Base-by-base conservation (phyloP, 2,797 vertebrate genomes). In the Psittacula derbiana region DNA sequence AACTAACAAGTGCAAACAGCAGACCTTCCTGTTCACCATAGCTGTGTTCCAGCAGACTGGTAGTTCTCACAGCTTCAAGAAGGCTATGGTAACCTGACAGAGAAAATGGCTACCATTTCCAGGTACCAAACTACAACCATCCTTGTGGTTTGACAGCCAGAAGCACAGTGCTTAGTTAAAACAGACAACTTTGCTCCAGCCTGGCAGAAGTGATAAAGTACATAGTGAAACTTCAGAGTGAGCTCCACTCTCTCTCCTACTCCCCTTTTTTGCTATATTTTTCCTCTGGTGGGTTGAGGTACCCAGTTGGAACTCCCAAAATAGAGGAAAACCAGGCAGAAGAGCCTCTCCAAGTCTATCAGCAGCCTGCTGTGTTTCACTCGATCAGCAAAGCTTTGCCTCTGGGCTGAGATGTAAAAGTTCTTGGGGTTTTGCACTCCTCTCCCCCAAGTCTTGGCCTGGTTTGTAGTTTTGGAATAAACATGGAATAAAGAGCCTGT, bases 301-400 rank as follows among this genome's bases (percentile, higher is more conserved):
- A 86, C 84, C 44, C 88, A 85, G 90, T 87, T 95, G 90, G 94
- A 95, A 49, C 33, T 96, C 90, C 88, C 78, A 87, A 90, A 96
- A 95, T 91, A 96, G 86, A 95, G 65, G 46, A 81, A 94, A 90
- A 80, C 55, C 88, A 93, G 71, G 90, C 85, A 88, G 91, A 96
- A 93, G 44, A 86, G 74, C 80, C 53, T 92, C 88, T 79, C 80
- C 90, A 94, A 90, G 75, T 88, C 86, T 95, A 92, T 80, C 83
- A 80, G 76, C 71, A 12, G 10, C 80, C 90, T 88, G 90, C 86
- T 88, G 41, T 69, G 80, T 80, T 86, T 89, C 78, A 40, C n/a
- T 92, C 67, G 44, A 55, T 71, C 92, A 91, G 52, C 6, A 1
- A 93, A 82, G 71, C 80, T 88, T 86, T 94, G 86, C 86, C 93